Base-by-base conservation (phyloP, 2,113 vertebrate species). In the Scomber japonicus region DNA sequence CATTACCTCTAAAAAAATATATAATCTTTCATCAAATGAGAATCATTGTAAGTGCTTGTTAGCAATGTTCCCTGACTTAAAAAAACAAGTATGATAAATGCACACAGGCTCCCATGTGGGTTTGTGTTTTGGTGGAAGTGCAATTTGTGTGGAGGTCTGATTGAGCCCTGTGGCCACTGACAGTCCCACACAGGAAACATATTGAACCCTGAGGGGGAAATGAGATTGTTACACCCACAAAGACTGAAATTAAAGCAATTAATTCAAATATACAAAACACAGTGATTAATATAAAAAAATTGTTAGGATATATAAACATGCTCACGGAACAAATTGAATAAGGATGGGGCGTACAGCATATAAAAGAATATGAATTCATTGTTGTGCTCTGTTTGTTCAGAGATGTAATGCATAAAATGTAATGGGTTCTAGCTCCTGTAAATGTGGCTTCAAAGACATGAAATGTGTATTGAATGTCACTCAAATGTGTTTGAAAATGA, bases 201-300 rank as follows among this genome's bases (percentile, higher is more conserved):
- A 75, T 74, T 65, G 68, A 83, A 67, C 69, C 54, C 27, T 19
- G 24, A 50, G 46, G 60, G 24, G 17, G n/a, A 10, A 45, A 61
- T 40, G 7, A 30, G 35, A 69, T 19, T 27, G 27, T 9, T 71
- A 11, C 54, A 15, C 44, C 27, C 14, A 27, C 5, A 17, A 27
- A 24, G 15, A 13, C 57, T 60, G 8, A 8, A 31, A 48, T 14
- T 35, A 11, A 17, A 45, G 11, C 9, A 21, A 14, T 44, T 7
- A 12, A 59, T 60, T 11, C 1, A 16, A 12, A 7, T 63, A 31
- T 45, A n/a, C 5, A 7, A 44, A 57, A 12, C 40, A 54, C 19
- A 71, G 49, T 13, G 49, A 12, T 14, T 27, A 0, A 59, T 15
- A 6, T 16, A 11, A 24, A 46, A 21, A 11, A 24, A 10, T 35